Base-by-base conservation (phyloP, 2,113 vertebrate species). In the Meriones unguiculatus region DNA sequence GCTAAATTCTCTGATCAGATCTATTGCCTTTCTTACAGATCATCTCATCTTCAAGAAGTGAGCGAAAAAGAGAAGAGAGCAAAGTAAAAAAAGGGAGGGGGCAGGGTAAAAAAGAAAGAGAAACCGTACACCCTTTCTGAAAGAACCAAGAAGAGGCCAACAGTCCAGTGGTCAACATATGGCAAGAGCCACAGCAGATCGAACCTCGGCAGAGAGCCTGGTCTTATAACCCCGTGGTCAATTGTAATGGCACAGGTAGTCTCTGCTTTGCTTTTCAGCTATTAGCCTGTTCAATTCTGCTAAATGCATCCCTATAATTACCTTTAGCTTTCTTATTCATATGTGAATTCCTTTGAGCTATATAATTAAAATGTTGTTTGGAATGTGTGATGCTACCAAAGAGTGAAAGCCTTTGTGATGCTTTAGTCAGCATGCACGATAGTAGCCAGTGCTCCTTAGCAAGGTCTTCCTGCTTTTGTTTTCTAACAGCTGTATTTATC, bases 261-360 rank as follows among this genome's bases (percentile, higher is more conserved):
- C 81, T 93, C 82, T 80, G 32, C 64, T 97, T 96, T 87, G 38
- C 89, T 89, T 97, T 85, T 97, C 78, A 91, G 84, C 50, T 24
- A 87, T 69, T 46, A 67, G 41, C 9, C 89, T 91, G 22, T 89
- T 94, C 35, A 93, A 5, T 85, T 75, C 84, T 85, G 7, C 20
- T 80, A 87, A 89, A 91, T 92, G 70, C 78, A 88, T 84, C 87
- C 18, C 38, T 96, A 24, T 78, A 87, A 81, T 96, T 95, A 90
- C 41, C 24, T 77, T 80, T 94, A 59, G 32, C n/a, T 89, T 87
- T 52, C 57, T 80, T 90, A 78, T 76, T 93, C 78, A 95, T 64
- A 41, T 77, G 70, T 13, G 64, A 8, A 52, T 13, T 91, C 24
- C n/a, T 87, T 93, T 59, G 20, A 9, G 54, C 25, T n/a, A 18